These are phyloP conservation scores for Syrphus vitripennis DNA, from an alignment of 2,888 invertebrate species.

Conservation along the genomic window DNA sequence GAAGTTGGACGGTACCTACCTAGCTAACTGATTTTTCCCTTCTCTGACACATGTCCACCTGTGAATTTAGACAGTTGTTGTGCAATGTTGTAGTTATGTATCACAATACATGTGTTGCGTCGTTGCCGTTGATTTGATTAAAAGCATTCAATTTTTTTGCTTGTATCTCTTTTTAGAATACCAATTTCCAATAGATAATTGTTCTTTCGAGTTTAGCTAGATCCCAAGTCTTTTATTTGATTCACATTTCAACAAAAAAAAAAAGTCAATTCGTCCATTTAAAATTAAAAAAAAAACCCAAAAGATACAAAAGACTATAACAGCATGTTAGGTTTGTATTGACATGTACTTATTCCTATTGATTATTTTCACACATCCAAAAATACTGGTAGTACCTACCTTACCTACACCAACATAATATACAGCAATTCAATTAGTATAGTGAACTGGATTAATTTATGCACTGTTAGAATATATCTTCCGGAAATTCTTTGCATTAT, in stretches of 20 bases:
- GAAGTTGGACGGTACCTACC: background rate
- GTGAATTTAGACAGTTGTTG: constrained; percentile 19
- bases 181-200: constrained; percentile 33
- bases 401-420: too few species aligned
- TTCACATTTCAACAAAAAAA: background rate
- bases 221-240: background rate
- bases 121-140: constrained; percentile 48
- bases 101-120: constrained; percentile 23
- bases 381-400: background rate
- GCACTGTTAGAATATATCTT: constrained; percentile 48
- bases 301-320: background rate
- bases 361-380: background rate
- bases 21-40: constrained; percentile 3
- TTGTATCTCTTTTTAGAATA: background rate
- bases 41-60: constrained; percentile 47
- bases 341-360: background rate
- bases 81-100: background rate
- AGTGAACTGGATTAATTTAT: constrained; percentile 62
- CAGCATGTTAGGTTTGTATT: too few species aligned
- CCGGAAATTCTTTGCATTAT: constrained; percentile 51
- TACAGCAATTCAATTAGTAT: constrained; percentile 52
- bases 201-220: constrained; percentile 32
- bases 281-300: background rate
- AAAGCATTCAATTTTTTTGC: constrained; percentile 36
- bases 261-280: background rate